Conservation (phyloP, 2,888 invertebrate genomes). For the Kuschelorhynchus macadamiae region DNA sequence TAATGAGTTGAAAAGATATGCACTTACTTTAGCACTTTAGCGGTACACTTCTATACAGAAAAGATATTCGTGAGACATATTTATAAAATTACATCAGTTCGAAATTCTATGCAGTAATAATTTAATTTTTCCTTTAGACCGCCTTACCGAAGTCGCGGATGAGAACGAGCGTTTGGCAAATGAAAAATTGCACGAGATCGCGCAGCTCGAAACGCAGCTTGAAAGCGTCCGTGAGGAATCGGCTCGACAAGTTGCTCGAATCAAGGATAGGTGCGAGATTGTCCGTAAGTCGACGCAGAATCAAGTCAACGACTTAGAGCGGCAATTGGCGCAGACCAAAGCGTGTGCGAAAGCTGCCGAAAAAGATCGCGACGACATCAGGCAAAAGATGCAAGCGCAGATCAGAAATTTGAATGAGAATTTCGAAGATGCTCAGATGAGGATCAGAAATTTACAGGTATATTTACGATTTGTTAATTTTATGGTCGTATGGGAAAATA, state of each 20-base stretch:
- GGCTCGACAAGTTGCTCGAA: conserved; percentile 75
- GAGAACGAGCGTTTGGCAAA: conserved; percentile 75
- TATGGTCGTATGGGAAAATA: too few relatives aligned
- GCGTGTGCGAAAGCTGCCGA: conserved; percentile 77
- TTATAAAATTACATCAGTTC: too few relatives aligned
- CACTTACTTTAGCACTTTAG: too few relatives aligned
- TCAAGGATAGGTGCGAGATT: conserved; percentile 78
- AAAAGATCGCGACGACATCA: conserved; percentile 79
- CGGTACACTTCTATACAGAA: too few relatives aligned
- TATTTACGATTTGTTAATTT: too few relatives aligned
- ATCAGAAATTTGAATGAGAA: conserved; percentile 78
- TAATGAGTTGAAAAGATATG: too few relatives aligned
- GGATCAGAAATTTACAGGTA: conserved; percentile 74
- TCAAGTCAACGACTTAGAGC: conserved; percentile 77
- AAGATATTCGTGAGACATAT: too few relatives aligned
- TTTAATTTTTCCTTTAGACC: conserved; percentile 62
- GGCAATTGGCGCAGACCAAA: conserved; percentile 76
- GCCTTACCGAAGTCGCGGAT: conserved; percentile 73
- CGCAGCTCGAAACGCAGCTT: conserved; percentile 76
- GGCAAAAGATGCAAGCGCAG: conserved; percentile 80
- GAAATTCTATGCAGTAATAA: neutral
- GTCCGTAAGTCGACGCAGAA: conserved; percentile 74
- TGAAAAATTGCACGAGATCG: conserved; percentile 79
- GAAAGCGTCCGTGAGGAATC: conserved; percentile 79
- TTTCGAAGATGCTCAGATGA: conserved; percentile 77